Evolutionary conservation across 2,888 invertebrate species (phyloP).

Genomic region (Yponomeuta sedellus): DNA sequence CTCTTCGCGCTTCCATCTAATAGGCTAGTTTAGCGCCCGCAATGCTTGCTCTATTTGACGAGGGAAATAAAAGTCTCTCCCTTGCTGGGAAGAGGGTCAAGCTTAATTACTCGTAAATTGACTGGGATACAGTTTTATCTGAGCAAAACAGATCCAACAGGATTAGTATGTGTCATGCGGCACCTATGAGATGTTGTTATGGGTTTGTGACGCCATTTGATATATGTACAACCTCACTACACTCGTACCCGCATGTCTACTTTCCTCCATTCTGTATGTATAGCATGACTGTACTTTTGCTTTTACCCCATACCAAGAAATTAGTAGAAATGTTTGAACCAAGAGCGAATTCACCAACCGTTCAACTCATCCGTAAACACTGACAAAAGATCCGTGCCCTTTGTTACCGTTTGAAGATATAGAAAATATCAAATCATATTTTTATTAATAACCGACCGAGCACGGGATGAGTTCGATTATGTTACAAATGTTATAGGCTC

Average conservation of each 20-base stretch:
- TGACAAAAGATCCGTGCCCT: slow-evolving; percentile 54
- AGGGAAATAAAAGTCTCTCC: slow-evolving; percentile 69
- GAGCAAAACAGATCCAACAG: slow-evolving; percentile 50
- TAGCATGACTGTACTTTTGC: background rate
- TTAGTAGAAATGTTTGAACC: background rate
- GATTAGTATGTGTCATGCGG: slow-evolving; percentile 51
- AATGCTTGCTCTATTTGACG: slow-evolving; percentile 53
- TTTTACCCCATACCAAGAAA: no score
- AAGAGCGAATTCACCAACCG: slow-evolving; percentile 41
- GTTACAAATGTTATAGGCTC: slow-evolving; percentile 22
- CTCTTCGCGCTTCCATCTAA: slow-evolving; percentile 53
- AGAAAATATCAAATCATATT: slow-evolving; percentile 65
- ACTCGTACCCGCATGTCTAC: background rate
- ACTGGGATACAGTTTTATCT: slow-evolving; percentile 65
- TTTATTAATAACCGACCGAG: slow-evolving; percentile 65
- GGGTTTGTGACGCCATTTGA: background rate
- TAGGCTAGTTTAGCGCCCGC: slow-evolving; percentile 50
- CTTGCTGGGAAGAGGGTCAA: slow-evolving; percentile 67
- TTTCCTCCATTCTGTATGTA: background rate
- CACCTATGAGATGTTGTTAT: background rate
- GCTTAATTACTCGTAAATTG: slow-evolving; percentile 76
- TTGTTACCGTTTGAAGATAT: slow-evolving; percentile 64
- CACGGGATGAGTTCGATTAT: slow-evolving; percentile 17
- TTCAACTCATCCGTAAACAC: slow-evolving; percentile 56
- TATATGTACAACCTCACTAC: background rate